Base-by-base conservation (phyloP, 2,888 invertebrate species). In the Caenorhabditis japonica region DNA sequence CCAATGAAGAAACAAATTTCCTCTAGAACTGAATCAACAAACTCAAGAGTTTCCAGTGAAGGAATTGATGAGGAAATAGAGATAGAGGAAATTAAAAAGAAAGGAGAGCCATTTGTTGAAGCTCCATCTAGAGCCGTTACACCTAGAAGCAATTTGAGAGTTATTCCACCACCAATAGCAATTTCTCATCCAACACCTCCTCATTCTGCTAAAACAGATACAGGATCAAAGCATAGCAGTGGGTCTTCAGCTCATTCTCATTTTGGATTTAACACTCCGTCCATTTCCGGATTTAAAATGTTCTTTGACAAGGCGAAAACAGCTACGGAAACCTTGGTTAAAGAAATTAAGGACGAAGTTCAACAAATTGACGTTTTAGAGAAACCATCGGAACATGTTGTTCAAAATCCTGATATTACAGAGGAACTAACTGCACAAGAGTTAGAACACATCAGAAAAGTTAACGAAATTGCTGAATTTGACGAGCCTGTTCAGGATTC, bases 291-390 rank as follows among this genome's bases (percentile, higher is more conserved):
- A 36, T 56, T 73, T 56, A 74, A 69, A 27, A 53, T 51, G 25
- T 69, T 74, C 58, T 74, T 74, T 53, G 74, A 74, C 21, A 69
- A 68, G n/a, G 73, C 73, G 12, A 68, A 66, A 44, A 64, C 56
- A n/a, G 64, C 71, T 3, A 70, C 70, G 5, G 72, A 72, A n/a
- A 66, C 55, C 2, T 19, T 72, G 27, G 66, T 73, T 0, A 73
- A 73, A 33, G 68, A 73, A 23, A 58, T 71, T 1, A 64, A 58
- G 21, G 62, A 71, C 53, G 71, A 71, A 36, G 70, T 56, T 4
- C n/a, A n/a, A n/a, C n/a, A n/a, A n/a, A 38, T 51, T 15, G 44
- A 44, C 3, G 39, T 38, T 1, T n/a, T 25, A 7, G 56, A 62
- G 19, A 34, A 44, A 2, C 51, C 36, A 0, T 38, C 36, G 15